Percentiles rank a stretch among this genome's conserved stretches.
Conservation (phyloP, 1,140 invertebrate species). For the Goniozus legneri region DNA sequence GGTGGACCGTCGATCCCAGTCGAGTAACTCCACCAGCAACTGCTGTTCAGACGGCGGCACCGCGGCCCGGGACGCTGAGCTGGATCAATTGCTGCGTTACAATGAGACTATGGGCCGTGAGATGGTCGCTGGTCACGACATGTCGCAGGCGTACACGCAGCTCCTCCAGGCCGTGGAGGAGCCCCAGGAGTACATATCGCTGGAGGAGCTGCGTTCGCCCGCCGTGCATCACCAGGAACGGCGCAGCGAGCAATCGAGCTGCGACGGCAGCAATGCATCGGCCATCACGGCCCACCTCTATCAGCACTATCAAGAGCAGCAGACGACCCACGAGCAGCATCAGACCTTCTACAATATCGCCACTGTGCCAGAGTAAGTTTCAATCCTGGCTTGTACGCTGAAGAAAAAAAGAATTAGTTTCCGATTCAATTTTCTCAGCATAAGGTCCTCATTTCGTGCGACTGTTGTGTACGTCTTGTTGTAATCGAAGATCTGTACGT, state of each 20-base stretch:
- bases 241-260: slow-evolving; percentile 17
- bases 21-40: slow-evolving; percentile 14
- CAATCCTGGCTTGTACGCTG: too few species aligned
- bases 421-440: too few species aligned
- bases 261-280: slow-evolving; percentile 12
- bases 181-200: slow-evolving; percentile 40
- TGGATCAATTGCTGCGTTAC: slow-evolving; percentile 28
- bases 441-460: too few species aligned
- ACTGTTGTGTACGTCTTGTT: too few species aligned
- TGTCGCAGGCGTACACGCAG: slow-evolving; percentile 45
- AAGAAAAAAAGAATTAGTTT: too few species aligned
- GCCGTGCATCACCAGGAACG: slow-evolving; percentile 28
- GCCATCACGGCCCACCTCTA: slow-evolving; percentile 16
- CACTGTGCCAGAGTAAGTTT: slow-evolving; percentile 45
- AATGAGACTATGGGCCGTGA: slow-evolving; percentile 23
- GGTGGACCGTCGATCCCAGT: slow-evolving; percentile 8
- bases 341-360: slow-evolving; percentile 43
- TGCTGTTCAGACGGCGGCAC: slow-evolving; percentile 14
- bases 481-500: too few species aligned
- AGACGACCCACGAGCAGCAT: slow-evolving; percentile 15
- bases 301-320: slow-evolving; percentile 22
- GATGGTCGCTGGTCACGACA: slow-evolving; percentile 48
- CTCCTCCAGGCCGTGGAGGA: slow-evolving; percentile 42
- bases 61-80: slow-evolving; percentile 13
- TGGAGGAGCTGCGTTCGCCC: slow-evolving; percentile 40